Base-by-base conservation (phyloP, 2,797 vertebrate species). In the Phataginus tricuspis region DNA sequence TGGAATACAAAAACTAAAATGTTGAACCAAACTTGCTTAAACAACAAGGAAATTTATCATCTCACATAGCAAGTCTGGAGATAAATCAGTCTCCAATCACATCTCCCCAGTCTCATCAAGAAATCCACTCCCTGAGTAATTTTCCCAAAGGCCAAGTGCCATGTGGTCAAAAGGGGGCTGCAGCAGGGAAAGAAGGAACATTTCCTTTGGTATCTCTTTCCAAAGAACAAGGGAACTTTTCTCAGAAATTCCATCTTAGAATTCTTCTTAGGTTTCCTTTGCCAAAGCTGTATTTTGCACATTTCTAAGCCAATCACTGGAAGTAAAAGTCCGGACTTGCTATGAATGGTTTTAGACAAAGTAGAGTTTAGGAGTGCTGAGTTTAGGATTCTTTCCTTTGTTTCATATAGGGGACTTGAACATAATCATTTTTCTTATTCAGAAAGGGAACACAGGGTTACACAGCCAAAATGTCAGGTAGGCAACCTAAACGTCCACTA, bases 241-340 rank as follows among this genome's bases (percentile, higher is more conserved):
- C 94, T 90, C 34, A 94, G 92, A 94, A 97, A 97, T 31, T 27
- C 34, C 18, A 49, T 29, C 14, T 61, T 71, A 79, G 37, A 94
- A 93, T 75, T 94, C 68, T 64, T 45, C 71, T 68, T 49, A 79
- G 15, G 57, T 92, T 83, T 93, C 51, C 71, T 45, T 78, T 86
- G 55, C n/a, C 66, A 78, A 68, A 89, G 51, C 39, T 86, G 14
- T 79, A 29, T 80, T 91, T 86, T 64, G 39, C 71, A 25, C 42
- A 51, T 91, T 95, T 90, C 34, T 87, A 96, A 90, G 23, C 29
- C 34, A 63, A 64, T 34, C 55, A 34, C 29, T 77, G 61, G 53
- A 91, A 94, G 85, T 25, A 25, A 75, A 95, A 93, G 45, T 5
- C 39, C 18, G 57, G 31, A 6, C 0, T 86, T 80, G 66, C 13